phyloP scores from a whole-genome alignment of 1,140 invertebrate genomes.

The Hesperophylax magnus region DNA sequence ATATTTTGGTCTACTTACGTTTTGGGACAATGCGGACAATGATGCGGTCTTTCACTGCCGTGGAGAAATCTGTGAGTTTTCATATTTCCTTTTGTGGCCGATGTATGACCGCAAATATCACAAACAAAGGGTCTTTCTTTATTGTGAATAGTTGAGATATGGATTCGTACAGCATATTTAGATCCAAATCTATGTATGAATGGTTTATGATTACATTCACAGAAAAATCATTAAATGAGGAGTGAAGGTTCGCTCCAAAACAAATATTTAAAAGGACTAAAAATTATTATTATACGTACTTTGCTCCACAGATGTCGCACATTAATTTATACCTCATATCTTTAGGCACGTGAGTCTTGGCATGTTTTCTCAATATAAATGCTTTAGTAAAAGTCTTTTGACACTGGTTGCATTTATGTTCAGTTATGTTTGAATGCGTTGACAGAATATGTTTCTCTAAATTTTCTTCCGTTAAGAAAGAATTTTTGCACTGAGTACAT shows the following conservation, averaged over 20 bases:
- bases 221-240: neutral
- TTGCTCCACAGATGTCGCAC: conserved; percentile 47
- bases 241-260: neutral
- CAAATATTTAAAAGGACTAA: neutral
- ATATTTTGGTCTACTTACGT: conserved; percentile 13
- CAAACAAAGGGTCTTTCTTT: conserved; percentile 48
- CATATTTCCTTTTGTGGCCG: conserved; percentile 51
- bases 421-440: neutral
- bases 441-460: neutral
- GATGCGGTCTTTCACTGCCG: conserved; percentile 35
- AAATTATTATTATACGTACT: conserved; percentile 24
- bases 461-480: conserved; percentile 9
- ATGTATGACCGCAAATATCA: conserved; percentile 52
- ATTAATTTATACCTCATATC: conserved; percentile 46
- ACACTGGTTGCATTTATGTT: conserved; percentile 44
- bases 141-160: conserved; percentile 46
- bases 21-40: conserved; percentile 48
- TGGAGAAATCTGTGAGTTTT: conserved; percentile 44
- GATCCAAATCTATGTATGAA: conserved; percentile 45
- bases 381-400: conserved; percentile 41
- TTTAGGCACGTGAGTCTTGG: conserved; percentile 48
- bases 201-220: neutral
- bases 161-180: conserved; percentile 40
- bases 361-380: conserved; percentile 40
- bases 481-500: conserved; percentile 9